These are phyloP conservation scores for Xiphophorus couchianus DNA, from an alignment of 2,113 vertebrate genomes.

Conservation along the genomic window DNA sequence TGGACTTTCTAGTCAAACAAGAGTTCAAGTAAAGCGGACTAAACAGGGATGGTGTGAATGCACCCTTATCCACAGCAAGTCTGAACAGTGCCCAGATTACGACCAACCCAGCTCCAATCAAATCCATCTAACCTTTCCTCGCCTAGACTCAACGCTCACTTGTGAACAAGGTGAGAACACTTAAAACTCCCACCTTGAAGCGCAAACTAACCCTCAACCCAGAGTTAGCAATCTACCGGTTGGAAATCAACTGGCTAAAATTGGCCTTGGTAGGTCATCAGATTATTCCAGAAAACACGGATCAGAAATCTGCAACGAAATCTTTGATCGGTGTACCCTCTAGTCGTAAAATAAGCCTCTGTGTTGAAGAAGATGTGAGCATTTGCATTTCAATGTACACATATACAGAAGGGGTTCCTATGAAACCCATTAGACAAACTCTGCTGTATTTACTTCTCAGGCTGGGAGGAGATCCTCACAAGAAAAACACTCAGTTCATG, in stretches of 20 bases:
- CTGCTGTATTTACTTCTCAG: constrained; percentile 50
- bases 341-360: not conserved
- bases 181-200: not conserved
- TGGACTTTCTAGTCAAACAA: too few relatives aligned
- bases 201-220: not conserved
- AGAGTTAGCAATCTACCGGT: not conserved
- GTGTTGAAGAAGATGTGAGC: constrained; percentile 7
- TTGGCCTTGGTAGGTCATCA: not conserved
- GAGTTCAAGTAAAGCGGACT: too few relatives aligned
- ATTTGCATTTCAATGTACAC: not conserved
- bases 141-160: not conserved
- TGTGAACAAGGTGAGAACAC: too few relatives aligned
- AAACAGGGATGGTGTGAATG: too few relatives aligned
- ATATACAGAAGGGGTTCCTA: not conserved
- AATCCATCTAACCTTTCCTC: not conserved
- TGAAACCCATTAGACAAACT: constrained; percentile 26
- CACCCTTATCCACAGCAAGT: not conserved
- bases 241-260: not conserved
- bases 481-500: constrained; percentile 8
- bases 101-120: not conserved
- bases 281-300: not conserved
- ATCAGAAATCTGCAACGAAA: not conserved
- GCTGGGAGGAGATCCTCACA: not conserved
- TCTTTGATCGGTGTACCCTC: not conserved
- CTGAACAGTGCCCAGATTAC: not conserved